Base-by-base conservation (phyloP, 2,888 invertebrate species). In the Mylabris sibirica region DNA sequence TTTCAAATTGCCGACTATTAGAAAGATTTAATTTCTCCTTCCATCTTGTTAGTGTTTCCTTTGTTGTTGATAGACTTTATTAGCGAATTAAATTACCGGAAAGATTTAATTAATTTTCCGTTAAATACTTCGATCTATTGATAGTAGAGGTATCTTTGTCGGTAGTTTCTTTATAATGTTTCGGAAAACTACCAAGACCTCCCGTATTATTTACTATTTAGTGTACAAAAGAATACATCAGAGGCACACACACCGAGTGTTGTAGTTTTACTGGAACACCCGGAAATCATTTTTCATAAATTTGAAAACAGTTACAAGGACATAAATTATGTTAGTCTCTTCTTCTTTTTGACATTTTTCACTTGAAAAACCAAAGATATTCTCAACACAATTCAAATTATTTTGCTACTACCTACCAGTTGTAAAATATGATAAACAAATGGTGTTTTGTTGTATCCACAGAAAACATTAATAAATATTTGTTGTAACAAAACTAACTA, bases 231-330 rank as follows among this genome's bases (percentile, higher is more conserved):
- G n/a, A n/a, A n/a, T n/a, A 53, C 22, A 53, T 22, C 20, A 22
- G 20, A 53, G 12, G n/a, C 5, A 11, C 30, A 30, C 30, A 3
- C 17, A 44, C n/a, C 2, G 6, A 5, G 17, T 44, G n/a, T n/a
- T n/a, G 44, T 20, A 20, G 49, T 53, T 53, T 53, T 53, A 11
- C 22, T 53, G 9, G 11, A 53, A 22, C 22, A 53, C 49, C 49
- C 49, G 49, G 49, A 53, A 53, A 53, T 53, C 49, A 53, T 53
- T 20, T 53, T 53, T 53, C 49, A 53, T 53, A 4, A 20, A 3
- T 53, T 53, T 53, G 49, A 53, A 53, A 53, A 53, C 49, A 22
- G 9, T 11, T 1, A 53, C 8, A 53, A 11, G 49, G 11, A 11
- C 49, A 53, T 53, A 53, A 53, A 22, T 53, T 53, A 53, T 22